These are phyloP conservation scores for Stegastes partitus DNA, from an alignment of 2,113 vertebrate species.

Conservation along the genomic window DNA sequence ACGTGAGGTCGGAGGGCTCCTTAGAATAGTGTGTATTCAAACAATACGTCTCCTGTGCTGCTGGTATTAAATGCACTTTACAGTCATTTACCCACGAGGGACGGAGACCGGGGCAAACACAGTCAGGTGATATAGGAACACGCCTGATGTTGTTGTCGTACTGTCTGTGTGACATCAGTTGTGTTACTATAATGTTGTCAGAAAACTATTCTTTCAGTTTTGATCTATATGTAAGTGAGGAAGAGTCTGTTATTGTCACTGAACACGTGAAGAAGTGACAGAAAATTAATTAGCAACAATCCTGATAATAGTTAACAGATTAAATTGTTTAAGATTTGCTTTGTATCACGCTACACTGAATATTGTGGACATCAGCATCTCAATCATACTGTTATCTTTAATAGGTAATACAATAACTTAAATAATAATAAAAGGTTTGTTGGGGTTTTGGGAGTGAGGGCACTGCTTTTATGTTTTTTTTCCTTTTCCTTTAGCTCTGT, in stretches of 20 bases:
- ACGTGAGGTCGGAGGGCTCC: neutral
- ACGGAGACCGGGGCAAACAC: conserved; percentile 1
- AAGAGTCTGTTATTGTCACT: no score
- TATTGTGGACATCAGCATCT: neutral
- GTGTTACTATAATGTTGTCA: neutral
- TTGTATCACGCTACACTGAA: conserved; percentile 6
- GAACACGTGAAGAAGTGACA: no score
- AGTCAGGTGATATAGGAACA: neutral
- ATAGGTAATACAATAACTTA: neutral
- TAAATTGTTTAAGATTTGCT: neutral
- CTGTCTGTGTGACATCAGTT: conserved; percentile 8
- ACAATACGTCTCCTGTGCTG: neutral
- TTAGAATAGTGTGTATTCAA: conserved; percentile 11
- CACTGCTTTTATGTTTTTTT: no score
- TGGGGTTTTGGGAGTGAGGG: no score
- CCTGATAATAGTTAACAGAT: no score
- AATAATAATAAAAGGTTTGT: neutral
- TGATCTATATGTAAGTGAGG: no score
- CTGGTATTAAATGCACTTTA: conserved; percentile 2
- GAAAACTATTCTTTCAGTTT: neutral
- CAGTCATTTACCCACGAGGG: neutral
- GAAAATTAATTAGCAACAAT: neutral
- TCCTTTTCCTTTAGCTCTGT: no score
- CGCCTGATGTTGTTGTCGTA: neutral
- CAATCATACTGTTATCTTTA: neutral